A percentile compares a stretch with the other conserved stretches of the same genome.
Evolutionary conservation across 2,113 vertebrate species (phyloP).

Genomic region (Ptychochromis oligacanthus): DNA sequence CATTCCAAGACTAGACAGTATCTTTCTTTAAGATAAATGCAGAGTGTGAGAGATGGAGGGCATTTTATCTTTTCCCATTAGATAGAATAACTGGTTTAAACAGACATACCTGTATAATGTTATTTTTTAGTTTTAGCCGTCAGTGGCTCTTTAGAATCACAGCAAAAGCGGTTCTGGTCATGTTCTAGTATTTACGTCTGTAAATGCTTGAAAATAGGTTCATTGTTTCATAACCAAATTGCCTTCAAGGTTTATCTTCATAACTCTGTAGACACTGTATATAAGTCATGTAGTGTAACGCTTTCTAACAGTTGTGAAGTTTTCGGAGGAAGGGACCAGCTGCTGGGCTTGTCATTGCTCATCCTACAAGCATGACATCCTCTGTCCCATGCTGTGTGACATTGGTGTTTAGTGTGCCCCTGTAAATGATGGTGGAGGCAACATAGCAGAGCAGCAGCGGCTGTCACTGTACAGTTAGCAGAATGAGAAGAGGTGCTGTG

Average conservation of each 20-base stretch:
- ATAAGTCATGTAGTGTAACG: background rate
- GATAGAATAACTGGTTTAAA: conserved; percentile 2
- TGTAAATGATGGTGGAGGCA: conserved; percentile 60
- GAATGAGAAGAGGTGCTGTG: no score
- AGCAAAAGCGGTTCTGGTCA: background rate
- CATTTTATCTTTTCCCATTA: conserved; percentile 16
- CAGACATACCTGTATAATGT: background rate
- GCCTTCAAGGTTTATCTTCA: background rate
- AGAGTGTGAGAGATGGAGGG: background rate
- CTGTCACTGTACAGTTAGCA: conserved; percentile 57
- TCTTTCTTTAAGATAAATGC: conserved; percentile 15
- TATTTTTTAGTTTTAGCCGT: background rate
- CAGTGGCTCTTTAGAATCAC: background rate
- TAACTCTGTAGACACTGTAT: conserved; percentile 4
- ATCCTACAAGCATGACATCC: conserved; percentile 46
- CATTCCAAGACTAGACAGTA: conserved; percentile 44
- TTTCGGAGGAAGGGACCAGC: conserved; percentile 42
- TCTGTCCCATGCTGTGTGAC: conserved; percentile 56
- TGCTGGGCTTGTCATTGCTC: conserved; percentile 55
- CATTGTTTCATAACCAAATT: background rate
- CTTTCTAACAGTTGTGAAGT: background rate
- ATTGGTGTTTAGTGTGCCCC: conserved; percentile 41
- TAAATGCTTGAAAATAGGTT: background rate
- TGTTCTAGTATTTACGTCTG: background rate
- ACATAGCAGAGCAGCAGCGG: conserved; percentile 47